Evolutionary conservation across 2,888 invertebrate species (phyloP), one percentile per base, ranked within the genome.

Genomic region (Hypomecis punctinalis): DNA sequence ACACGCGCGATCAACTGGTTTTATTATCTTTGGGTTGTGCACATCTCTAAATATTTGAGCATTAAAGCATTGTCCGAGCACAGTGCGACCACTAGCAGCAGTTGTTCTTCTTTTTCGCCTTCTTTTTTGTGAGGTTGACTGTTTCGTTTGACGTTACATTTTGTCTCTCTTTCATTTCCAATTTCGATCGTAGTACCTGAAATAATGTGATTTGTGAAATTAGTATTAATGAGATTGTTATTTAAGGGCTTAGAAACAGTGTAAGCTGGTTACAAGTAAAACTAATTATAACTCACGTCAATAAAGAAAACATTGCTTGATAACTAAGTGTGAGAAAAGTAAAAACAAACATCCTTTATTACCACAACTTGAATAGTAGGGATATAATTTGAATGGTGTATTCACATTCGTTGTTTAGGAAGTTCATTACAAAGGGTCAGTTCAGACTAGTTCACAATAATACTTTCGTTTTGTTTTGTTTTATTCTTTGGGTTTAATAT

Each of bases 131-230:
- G 84, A 97, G 87, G 90, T 96, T 95, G 66, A 97, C 96, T 63
- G 95, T 96, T 81, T 96, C 96, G 78, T 95, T 95, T 72, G 95
- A 95, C 76, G 89, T 87, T 36, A 94, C 93, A 74, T 94, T 94
- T 88, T 96, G 96, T 81, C 96, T 93, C 85, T 96, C 96, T 83
- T 95, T 96, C 93, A 95, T 94, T 88, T 96, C 96, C 88, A 96
- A 95, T 93, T 98, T 98, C 69, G 97, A 96, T 84, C 95, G 94
- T 86, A 98, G 94, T 75, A 98, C 98, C 94, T 97, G 96, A 75
- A 94, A 11, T 10, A 40, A 42, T 9, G 5, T 37, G 5, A 10
- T 55, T 55, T 23, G 9, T 8, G 1, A 5, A 51, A 37, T 51
- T 51, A 37, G 13, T 23, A 23, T 23, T 23, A 23, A 23, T 23